Evolutionary conservation across 2,888 invertebrate genomes (phyloP).

Genomic region (Sesamia inferens): DNA sequence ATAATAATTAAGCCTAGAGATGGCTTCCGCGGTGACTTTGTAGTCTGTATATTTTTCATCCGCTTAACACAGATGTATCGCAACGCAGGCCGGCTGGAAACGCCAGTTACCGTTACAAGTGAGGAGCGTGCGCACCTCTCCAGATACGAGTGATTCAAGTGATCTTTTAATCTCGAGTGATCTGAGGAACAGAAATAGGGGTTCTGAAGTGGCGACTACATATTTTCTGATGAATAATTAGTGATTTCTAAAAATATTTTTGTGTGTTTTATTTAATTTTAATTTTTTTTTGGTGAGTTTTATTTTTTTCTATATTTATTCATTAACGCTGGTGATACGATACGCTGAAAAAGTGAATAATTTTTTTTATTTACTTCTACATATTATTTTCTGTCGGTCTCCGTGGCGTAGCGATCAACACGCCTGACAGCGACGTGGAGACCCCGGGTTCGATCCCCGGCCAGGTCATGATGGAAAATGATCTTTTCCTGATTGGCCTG

Average conservation of each 20-base stretch:
- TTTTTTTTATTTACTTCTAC: too few relatives aligned
- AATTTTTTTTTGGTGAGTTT: not conserved
- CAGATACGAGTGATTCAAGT: constrained; percentile 49
- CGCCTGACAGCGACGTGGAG: too few relatives aligned
- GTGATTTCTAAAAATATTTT: not conserved
- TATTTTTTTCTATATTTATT: not conserved
- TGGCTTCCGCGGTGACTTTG: too few relatives aligned
- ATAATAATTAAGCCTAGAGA: too few relatives aligned
- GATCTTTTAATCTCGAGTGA: constrained; percentile 57
- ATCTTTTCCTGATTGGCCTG: too few relatives aligned
- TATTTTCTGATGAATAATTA: constrained; percentile 5
- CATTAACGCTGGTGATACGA: not conserved
- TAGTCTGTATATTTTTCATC: constrained; percentile 32
- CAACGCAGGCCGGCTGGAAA: constrained; percentile 54
- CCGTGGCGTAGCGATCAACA: too few relatives aligned
- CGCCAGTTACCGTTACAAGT: constrained; percentile 59
- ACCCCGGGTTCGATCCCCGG: too few relatives aligned
- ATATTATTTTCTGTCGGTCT: too few relatives aligned
- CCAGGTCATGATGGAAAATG: too few relatives aligned
- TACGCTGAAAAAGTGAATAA: too few relatives aligned
- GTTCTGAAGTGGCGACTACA: constrained; percentile 42
- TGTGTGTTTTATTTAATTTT: not conserved
- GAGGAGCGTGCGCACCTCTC: constrained; percentile 64
- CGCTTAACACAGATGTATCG: constrained; percentile 36
- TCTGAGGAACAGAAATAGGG: constrained; percentile 35